Conservation (phyloP, 2,888 invertebrate species). For the Dryadula phaetusa region DNA sequence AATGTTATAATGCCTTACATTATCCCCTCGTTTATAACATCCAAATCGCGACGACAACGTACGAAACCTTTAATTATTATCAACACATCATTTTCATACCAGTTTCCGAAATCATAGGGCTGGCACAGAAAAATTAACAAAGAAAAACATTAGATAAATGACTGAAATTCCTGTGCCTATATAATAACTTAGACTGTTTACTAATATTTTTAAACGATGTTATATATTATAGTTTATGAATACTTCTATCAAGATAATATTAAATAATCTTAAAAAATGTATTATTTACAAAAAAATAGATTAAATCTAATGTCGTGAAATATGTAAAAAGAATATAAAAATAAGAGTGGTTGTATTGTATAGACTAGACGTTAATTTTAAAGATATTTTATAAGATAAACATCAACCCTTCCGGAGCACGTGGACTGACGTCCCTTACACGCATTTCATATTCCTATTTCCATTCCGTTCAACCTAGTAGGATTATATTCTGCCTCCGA, state of each 20-base stretch:
- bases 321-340: not conserved
- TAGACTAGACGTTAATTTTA: not conserved
- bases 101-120: conserved; percentile 70
- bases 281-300: not conserved
- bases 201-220: no score
- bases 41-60: conserved; percentile 69
- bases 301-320: not conserved
- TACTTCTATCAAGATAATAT: no score
- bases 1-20: conserved; percentile 82
- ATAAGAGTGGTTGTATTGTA: no score
- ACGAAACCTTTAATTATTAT: conserved; percentile 84
- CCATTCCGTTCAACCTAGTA: conserved; percentile 80
- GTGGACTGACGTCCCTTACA: conserved; percentile 75
- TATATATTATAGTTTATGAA: no score
- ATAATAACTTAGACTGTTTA: not conserved
- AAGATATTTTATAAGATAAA: conserved; percentile 63
- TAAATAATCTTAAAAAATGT: no score
- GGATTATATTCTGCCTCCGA: conserved; percentile 84
- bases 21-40: conserved; percentile 71
- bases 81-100: conserved; percentile 83
- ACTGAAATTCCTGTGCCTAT: not conserved
- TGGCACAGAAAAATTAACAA: conserved; percentile 52
- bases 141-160: not conserved
- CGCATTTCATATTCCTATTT: conserved; percentile 82
- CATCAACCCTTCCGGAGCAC: conserved; percentile 77